Conservation (phyloP, 2,113 vertebrate genomes). For the Holacanthus passer region DNA sequence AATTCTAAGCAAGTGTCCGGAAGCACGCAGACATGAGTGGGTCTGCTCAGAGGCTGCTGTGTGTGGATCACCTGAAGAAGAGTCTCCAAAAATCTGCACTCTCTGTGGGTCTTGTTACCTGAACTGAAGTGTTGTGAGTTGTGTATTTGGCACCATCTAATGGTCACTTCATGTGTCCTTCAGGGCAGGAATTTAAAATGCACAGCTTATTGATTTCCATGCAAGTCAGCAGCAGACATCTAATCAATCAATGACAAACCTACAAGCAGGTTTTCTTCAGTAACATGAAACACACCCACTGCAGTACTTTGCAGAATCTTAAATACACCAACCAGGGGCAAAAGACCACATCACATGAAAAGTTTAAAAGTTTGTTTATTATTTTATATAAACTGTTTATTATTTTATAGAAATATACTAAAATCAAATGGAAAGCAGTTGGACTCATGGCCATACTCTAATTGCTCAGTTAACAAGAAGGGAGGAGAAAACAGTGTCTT, state of each 20-base stretch:
- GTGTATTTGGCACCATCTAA: slow-evolving; percentile 65
- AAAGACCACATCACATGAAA: no score
- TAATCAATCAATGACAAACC: neutral
- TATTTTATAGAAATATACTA: no score
- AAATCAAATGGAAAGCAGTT: no score
- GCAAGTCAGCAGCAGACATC: neutral
- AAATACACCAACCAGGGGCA: no score
- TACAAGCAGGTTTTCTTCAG: neutral
- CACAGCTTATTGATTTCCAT: neutral
- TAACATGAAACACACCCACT: no score
- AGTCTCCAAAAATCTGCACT: neutral
- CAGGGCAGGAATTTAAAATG: neutral
- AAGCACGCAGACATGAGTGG: slow-evolving; percentile 24
- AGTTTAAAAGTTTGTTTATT: no score
- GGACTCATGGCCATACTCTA: no score
- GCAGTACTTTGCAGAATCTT: no score
- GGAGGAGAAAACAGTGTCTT: no score
- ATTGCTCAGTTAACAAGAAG: no score
- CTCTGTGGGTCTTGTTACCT: neutral
- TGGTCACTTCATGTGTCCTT: slow-evolving; percentile 25
- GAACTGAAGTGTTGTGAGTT: neutral
- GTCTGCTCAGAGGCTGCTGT: slow-evolving; percentile 13
- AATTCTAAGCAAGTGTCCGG: slow-evolving; percentile 68
- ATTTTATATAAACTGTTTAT: no score
- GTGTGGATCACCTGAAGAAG: slow-evolving; percentile 42